phyloP scores from a whole-genome alignment of 2,113 vertebrate genomes.

The Amazona vittata region DNA sequence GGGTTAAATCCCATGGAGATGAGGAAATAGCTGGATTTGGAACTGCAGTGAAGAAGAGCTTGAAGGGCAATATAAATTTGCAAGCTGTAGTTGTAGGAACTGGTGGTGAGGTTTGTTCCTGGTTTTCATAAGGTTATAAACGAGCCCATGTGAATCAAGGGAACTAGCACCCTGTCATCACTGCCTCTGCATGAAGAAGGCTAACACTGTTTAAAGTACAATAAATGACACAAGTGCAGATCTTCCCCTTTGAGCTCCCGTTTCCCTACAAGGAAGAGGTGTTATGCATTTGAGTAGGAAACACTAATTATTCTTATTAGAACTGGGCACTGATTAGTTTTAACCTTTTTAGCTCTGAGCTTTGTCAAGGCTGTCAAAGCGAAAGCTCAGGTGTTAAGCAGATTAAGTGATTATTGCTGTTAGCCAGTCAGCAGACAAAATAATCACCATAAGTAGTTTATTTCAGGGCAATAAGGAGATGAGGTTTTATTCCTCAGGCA shows the following conservation, averaged over 20 bases:
- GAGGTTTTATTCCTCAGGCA: slow-evolving; percentile 42
- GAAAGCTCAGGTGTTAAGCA: slow-evolving; percentile 74
- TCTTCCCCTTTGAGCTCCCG: background rate
- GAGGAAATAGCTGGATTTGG: background rate
- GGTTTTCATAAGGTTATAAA: background rate
- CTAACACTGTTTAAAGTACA: background rate
- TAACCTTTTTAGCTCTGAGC: slow-evolving; percentile 67
- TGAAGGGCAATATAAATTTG: background rate
- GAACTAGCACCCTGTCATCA: background rate
- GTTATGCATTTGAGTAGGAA: slow-evolving; percentile 49
- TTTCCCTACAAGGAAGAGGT: slow-evolving; percentile 11
- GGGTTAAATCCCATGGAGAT: background rate
- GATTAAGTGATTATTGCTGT: slow-evolving; percentile 77
- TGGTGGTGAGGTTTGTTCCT: background rate
- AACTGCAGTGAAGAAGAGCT: background rate
- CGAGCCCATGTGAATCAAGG: background rate
- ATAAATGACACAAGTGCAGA: background rate
- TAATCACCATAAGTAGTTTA: slow-evolving; percentile 79
- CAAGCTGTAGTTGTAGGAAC: background rate
- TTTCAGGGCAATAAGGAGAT: slow-evolving; percentile 64
- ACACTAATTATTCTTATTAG: slow-evolving; percentile 61
- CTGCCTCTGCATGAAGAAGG: background rate
- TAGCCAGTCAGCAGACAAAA: slow-evolving; percentile 80
- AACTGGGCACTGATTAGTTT: slow-evolving; percentile 53
- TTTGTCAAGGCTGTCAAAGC: slow-evolving; percentile 64